Evolutionary conservation across 2,113 vertebrate genomes (phyloP), one percentile per base, ranked within the genome.

Genomic region (Aptenodytes forsteri): DNA sequence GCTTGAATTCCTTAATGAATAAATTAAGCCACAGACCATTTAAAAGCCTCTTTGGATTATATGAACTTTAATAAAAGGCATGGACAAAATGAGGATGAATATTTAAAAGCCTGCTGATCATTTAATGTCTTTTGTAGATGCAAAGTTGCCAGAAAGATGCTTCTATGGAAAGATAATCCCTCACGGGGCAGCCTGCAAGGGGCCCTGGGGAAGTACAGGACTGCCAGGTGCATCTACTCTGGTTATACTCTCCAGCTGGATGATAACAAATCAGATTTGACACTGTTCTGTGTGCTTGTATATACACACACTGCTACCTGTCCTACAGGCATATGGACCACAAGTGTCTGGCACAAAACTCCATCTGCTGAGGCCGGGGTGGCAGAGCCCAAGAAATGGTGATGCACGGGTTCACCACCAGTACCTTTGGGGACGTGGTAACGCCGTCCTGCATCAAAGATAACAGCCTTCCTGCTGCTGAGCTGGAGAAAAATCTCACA

Each of bases 11-110:
- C 77, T 96, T 75, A 72, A 91, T 6, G 49, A 92, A 95, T 67
- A 93, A 90, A 95, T 95, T 87, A 94, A 92, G 69, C 69, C 49
- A 79, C 86, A 81, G 61, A 93, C 86, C 87, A 87, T 79, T 95
- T 65, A 87, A 92, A 94, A 95, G 83, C 61, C 77, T 97, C 86
- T 89, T 59, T 64, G 73, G 83, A 94, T 96, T 81, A 92, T n/a
- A 40, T 0, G 19, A 87, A 91, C 86, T 90, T 93, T 61, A 90
- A 82, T 91, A 90, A 91, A 83, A 83, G 78, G 65, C 83, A 84
- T 4, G 44, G 89, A 81, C 19, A 59, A 93, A 95, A 87, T 34
- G 36, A 94, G 82, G 61, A 67, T 2, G 30, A 73, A 47, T 83
- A 91, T 95, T 87, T 82, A 81, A 94, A 79, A 13, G 62, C 61